Conservation (phyloP, 2,113 vertebrate genomes). For the Nibea albiflora region DNA sequence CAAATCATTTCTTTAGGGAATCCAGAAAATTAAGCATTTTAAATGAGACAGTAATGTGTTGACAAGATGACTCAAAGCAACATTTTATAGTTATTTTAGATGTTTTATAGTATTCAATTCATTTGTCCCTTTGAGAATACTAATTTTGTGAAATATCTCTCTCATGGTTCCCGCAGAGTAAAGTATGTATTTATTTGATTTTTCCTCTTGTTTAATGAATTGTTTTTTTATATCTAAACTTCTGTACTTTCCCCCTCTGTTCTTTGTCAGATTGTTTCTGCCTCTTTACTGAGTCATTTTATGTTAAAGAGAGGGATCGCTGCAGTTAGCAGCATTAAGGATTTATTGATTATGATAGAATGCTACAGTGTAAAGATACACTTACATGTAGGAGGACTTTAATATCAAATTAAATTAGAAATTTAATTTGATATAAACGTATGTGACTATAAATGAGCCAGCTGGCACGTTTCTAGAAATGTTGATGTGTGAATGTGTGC, state of each 20-base stretch:
- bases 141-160: constrained; percentile 64
- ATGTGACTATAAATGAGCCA: too few relatives aligned
- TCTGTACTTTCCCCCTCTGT: background rate
- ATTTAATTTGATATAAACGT: too few relatives aligned
- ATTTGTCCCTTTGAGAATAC: constrained; percentile 22
- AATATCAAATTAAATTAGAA: background rate
- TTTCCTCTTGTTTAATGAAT: constrained; percentile 28
- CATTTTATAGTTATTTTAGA: too few relatives aligned
- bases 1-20: background rate
- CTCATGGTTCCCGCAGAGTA: constrained; percentile 67
- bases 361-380: background rate
- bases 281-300: constrained; percentile 18
- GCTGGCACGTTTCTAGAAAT: too few relatives aligned
- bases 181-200: constrained; percentile 77
- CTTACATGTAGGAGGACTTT: background rate
- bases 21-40: background rate
- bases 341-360: background rate
- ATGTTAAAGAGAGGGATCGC: background rate
- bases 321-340: background rate
- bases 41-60: background rate
- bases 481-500: background rate
- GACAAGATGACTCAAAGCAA: background rate
- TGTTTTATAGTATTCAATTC: too few relatives aligned
- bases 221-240: constrained; percentile 37
- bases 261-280: constrained; percentile 57